Conservation (phyloP, 2,113 vertebrate species). For the Coturnix japonica region DNA sequence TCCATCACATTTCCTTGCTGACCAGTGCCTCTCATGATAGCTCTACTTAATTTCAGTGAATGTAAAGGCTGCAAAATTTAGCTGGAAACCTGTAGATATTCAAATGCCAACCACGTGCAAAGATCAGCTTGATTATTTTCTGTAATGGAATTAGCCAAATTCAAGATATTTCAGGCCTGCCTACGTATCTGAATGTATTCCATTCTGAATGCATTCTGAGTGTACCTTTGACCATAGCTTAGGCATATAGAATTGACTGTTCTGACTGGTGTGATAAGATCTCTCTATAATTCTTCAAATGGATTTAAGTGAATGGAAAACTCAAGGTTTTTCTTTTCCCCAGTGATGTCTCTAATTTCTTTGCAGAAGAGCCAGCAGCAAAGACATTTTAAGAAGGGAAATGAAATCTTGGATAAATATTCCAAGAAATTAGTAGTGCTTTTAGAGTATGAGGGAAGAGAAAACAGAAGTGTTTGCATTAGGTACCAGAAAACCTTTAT, state of each 20-base stretch:
- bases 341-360: not conserved
- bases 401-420: not conserved
- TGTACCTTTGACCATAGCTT: not conserved
- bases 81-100: not conserved
- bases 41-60: not conserved
- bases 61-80: not conserved
- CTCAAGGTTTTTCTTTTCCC: not conserved
- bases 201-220: not conserved
- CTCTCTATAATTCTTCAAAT: conserved; percentile 8
- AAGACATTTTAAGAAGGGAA: not conserved
- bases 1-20: not conserved
- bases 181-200: not conserved
- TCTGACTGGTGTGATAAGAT: not conserved
- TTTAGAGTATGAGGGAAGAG: not conserved
- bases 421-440: not conserved
- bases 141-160: not conserved
- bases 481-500: not conserved
- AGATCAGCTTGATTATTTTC: not conserved
- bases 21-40: not conserved
- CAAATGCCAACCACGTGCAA: not conserved
- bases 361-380: not conserved
- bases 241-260: not conserved
- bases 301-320: conserved; percentile 7
- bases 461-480: not conserved
- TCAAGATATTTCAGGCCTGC: not conserved